Conservation (phyloP, 2,797 vertebrate genomes). For the Rhynchonycteris naso region DNA sequence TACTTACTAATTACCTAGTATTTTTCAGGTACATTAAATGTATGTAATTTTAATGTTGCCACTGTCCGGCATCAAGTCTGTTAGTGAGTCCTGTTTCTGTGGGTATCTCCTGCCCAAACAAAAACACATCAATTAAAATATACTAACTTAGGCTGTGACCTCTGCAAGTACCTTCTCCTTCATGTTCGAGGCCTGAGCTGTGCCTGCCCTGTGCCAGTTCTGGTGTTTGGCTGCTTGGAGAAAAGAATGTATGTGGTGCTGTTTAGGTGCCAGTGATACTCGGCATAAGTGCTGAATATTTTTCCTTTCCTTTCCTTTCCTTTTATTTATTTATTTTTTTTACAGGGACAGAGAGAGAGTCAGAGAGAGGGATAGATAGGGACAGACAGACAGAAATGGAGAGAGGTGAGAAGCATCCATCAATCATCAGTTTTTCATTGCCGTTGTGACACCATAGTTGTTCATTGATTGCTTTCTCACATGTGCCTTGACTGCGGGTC, state of each 20-base stretch:
- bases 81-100: neutral
- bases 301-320: too few species aligned
- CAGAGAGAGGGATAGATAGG: too few species aligned
- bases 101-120: neutral
- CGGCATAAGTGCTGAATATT: neutral
- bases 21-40: neutral
- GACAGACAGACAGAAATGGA: too few species aligned
- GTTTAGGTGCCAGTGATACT: neutral
- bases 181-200: fast-evolving
- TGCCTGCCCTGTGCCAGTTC: neutral
- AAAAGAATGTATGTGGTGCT: neutral
- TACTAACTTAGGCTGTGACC: neutral
- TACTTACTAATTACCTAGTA: neutral
- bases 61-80: neutral
- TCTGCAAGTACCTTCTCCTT: neutral
- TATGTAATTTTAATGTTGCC: neutral
- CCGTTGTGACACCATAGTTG: too few species aligned
- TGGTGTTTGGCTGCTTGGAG: neutral
- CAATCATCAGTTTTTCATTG: too few species aligned
- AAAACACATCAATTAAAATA: neutral
- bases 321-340: too few species aligned
- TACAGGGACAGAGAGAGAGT: too few species aligned
- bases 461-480: too few species aligned
- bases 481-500: too few species aligned
- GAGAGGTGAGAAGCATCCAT: too few species aligned